Conservation (phyloP, 2,797 vertebrate genomes). For the Muscicapa striata region DNA sequence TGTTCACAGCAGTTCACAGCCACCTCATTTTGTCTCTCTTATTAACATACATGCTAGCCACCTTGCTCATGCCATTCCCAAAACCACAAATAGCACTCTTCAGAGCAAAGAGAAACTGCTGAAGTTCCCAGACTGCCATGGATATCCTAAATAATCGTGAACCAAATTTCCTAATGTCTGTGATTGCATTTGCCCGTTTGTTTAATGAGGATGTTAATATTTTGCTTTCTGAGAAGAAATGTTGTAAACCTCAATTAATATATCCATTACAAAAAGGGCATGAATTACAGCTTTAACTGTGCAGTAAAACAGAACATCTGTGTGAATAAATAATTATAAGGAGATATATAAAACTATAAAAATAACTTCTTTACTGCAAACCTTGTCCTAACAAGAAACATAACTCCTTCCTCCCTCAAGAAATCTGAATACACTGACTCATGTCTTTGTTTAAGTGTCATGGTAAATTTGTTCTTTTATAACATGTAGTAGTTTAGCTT, state of each 20-base stretch:
- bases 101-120: neutral
- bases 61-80: neutral
- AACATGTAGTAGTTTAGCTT: conserved; percentile 75
- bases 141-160: neutral
- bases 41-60: neutral
- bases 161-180: neutral
- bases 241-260: neutral
- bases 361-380: conserved; percentile 55
- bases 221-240: conserved; percentile 22
- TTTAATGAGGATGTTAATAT: conserved; percentile 35
- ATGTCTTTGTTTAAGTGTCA: conserved; percentile 76
- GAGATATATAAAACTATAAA: conserved; percentile 29
- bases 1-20: neutral
- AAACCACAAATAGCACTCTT: neutral
- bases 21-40: neutral
- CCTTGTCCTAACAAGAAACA: conserved; percentile 73
- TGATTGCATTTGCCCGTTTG: conserved; percentile 30
- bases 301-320: neutral
- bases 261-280: conserved; percentile 1
- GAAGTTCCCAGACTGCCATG: neutral
- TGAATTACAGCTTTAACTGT: neutral
- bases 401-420: conserved; percentile 58
- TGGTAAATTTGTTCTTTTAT: conserved; percentile 77
- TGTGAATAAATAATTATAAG: conserved; percentile 7
- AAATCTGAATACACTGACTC: conserved; percentile 74